Conservation (phyloP, 1,140 invertebrate species). For the fruit fly (Drosophila melanogaster) region DNA sequence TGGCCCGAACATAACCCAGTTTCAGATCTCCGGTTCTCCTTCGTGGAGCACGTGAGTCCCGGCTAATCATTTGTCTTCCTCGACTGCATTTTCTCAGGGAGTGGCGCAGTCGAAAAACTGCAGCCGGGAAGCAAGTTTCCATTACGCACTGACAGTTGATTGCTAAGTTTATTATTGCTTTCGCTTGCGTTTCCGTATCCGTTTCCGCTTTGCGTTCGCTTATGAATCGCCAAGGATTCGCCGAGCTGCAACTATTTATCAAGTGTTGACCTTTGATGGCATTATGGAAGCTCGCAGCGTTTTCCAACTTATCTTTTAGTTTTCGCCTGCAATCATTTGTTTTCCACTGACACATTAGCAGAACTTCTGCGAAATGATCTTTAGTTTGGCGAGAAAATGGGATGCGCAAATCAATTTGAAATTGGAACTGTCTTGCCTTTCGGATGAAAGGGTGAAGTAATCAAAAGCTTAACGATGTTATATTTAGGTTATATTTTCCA, state of each 20-base stretch:
- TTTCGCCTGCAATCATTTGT: slow-evolving; percentile 48
- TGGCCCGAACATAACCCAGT: slow-evolving; percentile 48
- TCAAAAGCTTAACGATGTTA: neutral
- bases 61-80: slow-evolving; percentile 65
- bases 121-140: slow-evolving; percentile 42
- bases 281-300: slow-evolving; percentile 29
- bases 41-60: slow-evolving; percentile 40
- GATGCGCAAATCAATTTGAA: slow-evolving; percentile 35
- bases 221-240: slow-evolving; percentile 50
- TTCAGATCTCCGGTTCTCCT: slow-evolving; percentile 21
- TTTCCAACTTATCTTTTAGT: slow-evolving; percentile 15
- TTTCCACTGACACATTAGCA: slow-evolving; percentile 39
- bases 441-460: neutral
- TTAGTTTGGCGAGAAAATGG: slow-evolving; percentile 23
- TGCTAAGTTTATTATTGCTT: slow-evolving; percentile 66
- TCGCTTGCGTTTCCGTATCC: slow-evolving; percentile 35
- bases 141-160: slow-evolving; percentile 66
- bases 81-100: slow-evolving; percentile 37
- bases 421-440: neutral
- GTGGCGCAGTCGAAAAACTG: slow-evolving; percentile 8
- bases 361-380: slow-evolving; percentile 28
- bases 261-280: slow-evolving; percentile 56
- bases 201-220: slow-evolving; percentile 47
- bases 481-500: neutral
- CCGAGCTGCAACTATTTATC: slow-evolving; percentile 53